Evolutionary conservation across 2,797 vertebrate genomes (phyloP), one percentile per base, ranked within the genome.

Genomic region (Petrocephalus schoutedeni): DNA sequence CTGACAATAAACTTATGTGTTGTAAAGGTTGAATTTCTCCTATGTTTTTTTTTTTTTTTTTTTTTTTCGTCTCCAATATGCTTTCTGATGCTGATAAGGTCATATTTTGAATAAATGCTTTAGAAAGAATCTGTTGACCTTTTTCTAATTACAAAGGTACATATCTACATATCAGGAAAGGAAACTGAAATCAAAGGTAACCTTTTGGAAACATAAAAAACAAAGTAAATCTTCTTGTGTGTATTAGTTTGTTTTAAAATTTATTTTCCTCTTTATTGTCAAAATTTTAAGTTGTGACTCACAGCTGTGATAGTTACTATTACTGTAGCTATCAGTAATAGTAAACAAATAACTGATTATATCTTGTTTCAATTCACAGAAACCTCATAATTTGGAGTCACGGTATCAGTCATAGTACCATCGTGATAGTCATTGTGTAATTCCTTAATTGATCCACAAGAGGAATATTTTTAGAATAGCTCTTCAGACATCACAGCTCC

Each of bases 61-160:
- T 28, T 28, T 28, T 32, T 10, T 49, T 87, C 58, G 1, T 9
- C 86, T 87, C 89, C 91, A 21, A 92, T 93, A 92, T 94, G 91
- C 89, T 92, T 93, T 93, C 90, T n/a, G 56, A n/a, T 88, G 90
- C 92, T 94, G 94, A 94, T 94, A 94, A 94, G 94, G 94, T 94
- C 93, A 91, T 84, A 85, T 92, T 95, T 93, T 94, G 92, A 94
- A 95, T 94, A 93, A 89, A 89, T 85, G 77, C 89, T 93, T 92
- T 91, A 0, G 82, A 88, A 88, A 86, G 90, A 84, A 88, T 36
- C 59, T 80, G 14, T 57, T 92, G 92, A 93, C 93, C 91, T 90
- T 93, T 92, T 64, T 90, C 90, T 82, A 88, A 90, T 59, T 82
- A 82, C 58, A 71, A 87, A 57, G 45, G 41, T 88, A n/a, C n/a